phyloP scores from a whole-genome alignment of 2,113 vertebrate genomes.

The Hystrix cristata region DNA sequence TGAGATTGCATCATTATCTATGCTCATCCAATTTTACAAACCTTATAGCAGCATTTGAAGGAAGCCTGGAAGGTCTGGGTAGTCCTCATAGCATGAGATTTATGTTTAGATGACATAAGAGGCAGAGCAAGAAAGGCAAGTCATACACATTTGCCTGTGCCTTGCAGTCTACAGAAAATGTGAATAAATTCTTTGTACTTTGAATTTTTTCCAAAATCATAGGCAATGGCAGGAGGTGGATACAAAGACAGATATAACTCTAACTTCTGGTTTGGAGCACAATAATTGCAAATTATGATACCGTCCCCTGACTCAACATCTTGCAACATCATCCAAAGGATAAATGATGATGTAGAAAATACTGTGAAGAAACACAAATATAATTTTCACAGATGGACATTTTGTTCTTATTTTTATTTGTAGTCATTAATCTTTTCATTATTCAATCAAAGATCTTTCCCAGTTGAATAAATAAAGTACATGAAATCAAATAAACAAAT shows the following conservation, averaged over 20 bases:
- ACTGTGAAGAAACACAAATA: not conserved
- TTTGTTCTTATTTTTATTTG: not conserved
- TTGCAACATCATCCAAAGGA: not conserved
- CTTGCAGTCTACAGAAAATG: not conserved
- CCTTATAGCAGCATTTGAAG: not conserved
- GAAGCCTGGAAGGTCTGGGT: not conserved
- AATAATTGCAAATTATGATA: not conserved
- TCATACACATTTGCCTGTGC: not conserved
- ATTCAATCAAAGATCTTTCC: not conserved
- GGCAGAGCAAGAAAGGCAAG: not conserved
- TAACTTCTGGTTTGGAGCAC: not conserved
- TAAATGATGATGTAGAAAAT: not conserved
- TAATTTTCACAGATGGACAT: not conserved
- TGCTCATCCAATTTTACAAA: not conserved
- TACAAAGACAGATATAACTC: not conserved
- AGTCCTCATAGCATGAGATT: not conserved
- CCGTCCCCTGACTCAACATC: not conserved
- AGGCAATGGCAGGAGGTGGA: not conserved
- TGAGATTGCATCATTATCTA: not conserved
- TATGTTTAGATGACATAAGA: not conserved
- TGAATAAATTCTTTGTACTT: not conserved
- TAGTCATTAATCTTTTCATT: not conserved
- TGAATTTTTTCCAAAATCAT: not conserved
- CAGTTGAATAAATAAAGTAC: not conserved
- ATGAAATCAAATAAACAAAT: constrained; percentile 52